Base-by-base conservation (phyloP, 2,888 invertebrate species). In the Elmis aenea region DNA sequence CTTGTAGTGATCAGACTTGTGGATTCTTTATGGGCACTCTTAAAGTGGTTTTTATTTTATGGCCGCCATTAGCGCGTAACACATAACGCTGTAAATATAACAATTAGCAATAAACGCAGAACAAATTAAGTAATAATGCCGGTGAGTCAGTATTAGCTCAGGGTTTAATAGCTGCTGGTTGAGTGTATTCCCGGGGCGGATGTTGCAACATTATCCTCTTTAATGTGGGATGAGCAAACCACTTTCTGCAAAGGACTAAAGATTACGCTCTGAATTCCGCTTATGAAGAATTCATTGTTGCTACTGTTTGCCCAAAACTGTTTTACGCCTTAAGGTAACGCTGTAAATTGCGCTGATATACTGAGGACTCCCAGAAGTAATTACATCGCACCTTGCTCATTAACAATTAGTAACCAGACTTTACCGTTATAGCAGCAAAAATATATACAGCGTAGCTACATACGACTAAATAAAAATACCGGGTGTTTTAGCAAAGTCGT, bases 51-150 rank as follows among this genome's bases (percentile, higher is more conserved):
- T 35, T 20, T 27, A 11, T 25, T 21, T 25, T 30, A 30, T 34
- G 22, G 20, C 20, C 13, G 9, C 22, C 28, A n/a, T 23, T 21
- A 30, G 18, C 13, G 24, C 36, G 24, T 21, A 22, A 35, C 21
- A 30, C 28, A 25, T 28, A 11, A 16, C 27, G 23, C 20, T 14
- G 25, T 37, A 42, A 42, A 28, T 27, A 42, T 42, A 42, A 53
- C 55, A 52, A 54, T 55, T 55, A 54, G 53, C 51, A 45, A 50
- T 53, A 54, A 55, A 54, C 48, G 49, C 42, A 36, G 44, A 42
- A 52, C 33, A 50, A 52, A 53, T 55, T 50, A 51, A 48, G 52
- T 51, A 51, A 51, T 55, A 53, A 55, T 48, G 48, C 31, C 28
- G 25, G 26, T 24, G 31, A 32, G 45, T 21, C 20, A 6, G 13